Evolutionary conservation across 2,797 vertebrate species (phyloP).

Genomic region (Margarornis squamiger): DNA sequence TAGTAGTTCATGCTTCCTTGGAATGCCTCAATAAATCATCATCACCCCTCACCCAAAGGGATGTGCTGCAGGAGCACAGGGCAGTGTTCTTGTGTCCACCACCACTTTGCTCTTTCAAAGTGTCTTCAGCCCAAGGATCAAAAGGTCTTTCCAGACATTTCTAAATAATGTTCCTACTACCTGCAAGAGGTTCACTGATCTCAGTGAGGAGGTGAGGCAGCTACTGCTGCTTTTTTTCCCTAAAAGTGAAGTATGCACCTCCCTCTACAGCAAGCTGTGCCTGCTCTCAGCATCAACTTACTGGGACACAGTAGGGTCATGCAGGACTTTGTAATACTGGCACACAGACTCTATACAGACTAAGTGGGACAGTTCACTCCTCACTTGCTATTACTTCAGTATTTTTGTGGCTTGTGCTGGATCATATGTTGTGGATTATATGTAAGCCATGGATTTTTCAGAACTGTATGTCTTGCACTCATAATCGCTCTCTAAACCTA

Average conservation of each 20-base stretch:
- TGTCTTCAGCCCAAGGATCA: background rate
- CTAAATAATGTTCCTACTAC: background rate
- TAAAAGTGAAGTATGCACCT: background rate
- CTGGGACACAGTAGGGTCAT: background rate
- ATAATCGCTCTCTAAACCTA: background rate
- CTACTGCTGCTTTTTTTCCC: background rate
- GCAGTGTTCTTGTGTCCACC: background rate
- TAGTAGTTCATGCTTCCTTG: background rate
- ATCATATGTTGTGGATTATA: background rate
- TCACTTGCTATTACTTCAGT: background rate
- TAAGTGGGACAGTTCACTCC: background rate
- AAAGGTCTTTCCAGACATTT: background rate
- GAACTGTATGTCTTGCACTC: background rate
- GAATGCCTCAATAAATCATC: conserved; percentile 16
- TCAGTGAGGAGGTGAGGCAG: background rate
- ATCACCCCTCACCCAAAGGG: background rate
- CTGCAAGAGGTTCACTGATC: background rate
- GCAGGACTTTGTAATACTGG: background rate
- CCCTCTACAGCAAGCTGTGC: background rate
- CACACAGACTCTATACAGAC: background rate
- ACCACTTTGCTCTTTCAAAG: background rate
- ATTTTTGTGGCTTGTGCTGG: background rate
- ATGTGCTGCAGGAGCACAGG: accelerated
- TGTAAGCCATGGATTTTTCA: background rate
- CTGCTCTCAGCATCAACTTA: background rate